These are phyloP conservation scores for Lapara coniferarum DNA, from an alignment of 2,888 invertebrate species.

Conservation along the genomic window DNA sequence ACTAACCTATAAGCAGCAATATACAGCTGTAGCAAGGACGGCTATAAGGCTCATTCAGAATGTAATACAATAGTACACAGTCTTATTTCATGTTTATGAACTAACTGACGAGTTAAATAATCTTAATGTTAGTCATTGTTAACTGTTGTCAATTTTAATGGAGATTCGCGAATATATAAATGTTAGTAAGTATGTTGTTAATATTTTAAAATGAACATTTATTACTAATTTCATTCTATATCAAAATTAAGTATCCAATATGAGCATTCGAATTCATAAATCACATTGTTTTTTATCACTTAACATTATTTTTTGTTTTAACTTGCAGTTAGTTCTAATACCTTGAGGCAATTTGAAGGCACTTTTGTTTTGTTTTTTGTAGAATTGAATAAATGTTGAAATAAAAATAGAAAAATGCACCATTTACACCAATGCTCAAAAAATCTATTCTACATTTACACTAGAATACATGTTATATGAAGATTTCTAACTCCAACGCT, in stretches of 20 bases:
- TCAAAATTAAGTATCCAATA: constrained; percentile 65
- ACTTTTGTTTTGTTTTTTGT: neutral
- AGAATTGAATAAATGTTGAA: neutral
- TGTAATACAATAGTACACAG: constrained; percentile 17
- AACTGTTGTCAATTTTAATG: neutral
- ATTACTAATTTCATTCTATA: neutral
- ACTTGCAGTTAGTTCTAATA: constrained; percentile 16
- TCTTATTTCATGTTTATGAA: constrained; percentile 12
- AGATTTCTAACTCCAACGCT: neutral
- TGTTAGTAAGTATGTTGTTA: constrained; percentile 1
- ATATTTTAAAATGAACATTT: constrained; percentile 1
- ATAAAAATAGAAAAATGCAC: constrained; percentile 4
- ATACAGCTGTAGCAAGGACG: constrained; percentile 39
- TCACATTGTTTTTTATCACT: constrained; percentile 6
- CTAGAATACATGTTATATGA: neutral
- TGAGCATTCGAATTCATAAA: constrained; percentile 52
- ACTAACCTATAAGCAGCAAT: constrained; percentile 38
- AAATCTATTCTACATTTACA: neutral
- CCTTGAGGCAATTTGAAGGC: constrained; percentile 16
- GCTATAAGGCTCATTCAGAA: constrained; percentile 33
- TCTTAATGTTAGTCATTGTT: neutral
- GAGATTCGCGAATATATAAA: neutral
- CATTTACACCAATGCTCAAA: neutral
- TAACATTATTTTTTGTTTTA: neutral
- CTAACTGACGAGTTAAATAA: constrained; percentile 31